These are phyloP conservation scores for Brachionus angularis DNA, from an alignment of 1,140 invertebrate species.

Conservation along the genomic window DNA sequence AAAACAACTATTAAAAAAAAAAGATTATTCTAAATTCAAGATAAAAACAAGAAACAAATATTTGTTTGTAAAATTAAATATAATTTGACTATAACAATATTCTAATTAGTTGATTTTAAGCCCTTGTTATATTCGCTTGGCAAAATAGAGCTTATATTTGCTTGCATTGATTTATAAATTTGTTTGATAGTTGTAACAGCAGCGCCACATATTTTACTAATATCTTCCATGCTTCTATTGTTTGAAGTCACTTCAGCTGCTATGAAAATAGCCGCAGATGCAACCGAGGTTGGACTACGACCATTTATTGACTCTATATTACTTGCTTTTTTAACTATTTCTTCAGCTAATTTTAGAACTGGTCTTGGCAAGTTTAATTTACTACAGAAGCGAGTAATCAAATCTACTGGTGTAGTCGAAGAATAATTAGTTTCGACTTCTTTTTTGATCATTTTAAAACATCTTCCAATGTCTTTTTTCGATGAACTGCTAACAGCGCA, in stretches of 20 bases:
- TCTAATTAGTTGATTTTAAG: neutral
- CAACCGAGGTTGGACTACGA: slow-evolving; percentile 94
- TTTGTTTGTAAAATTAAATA: too few species aligned
- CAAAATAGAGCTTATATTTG: neutral
- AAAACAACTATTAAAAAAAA: too few species aligned
- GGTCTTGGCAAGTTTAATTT: slow-evolving; percentile 72
- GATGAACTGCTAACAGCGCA: slow-evolving; percentile 6
- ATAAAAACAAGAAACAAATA: too few species aligned
- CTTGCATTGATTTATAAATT: slow-evolving; percentile 87
- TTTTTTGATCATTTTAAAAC: slow-evolving; percentile 87
- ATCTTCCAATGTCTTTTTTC: slow-evolving; percentile 89
- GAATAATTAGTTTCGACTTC: slow-evolving; percentile 64
- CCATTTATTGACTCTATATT: slow-evolving; percentile 96
- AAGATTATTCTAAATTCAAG: too few species aligned
- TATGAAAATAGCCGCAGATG: slow-evolving; percentile 99
- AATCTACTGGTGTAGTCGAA: neutral
- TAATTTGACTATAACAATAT: too few species aligned
- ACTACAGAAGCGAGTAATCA: slow-evolving; percentile 63
- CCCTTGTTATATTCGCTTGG: neutral
- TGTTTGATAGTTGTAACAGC: slow-evolving; percentile 97
- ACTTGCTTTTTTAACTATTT: slow-evolving; percentile 91
- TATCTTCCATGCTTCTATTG: slow-evolving; percentile 64
- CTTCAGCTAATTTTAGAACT: slow-evolving; percentile 91
- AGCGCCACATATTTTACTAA: slow-evolving; percentile 95
- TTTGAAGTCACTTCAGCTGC: slow-evolving; percentile 78